A percentile compares a stretch with the other conserved stretches of the same genome.
These are phyloP conservation scores for Cantharis rustica DNA, from an alignment of 2,888 invertebrate genomes.

Conservation along the genomic window DNA sequence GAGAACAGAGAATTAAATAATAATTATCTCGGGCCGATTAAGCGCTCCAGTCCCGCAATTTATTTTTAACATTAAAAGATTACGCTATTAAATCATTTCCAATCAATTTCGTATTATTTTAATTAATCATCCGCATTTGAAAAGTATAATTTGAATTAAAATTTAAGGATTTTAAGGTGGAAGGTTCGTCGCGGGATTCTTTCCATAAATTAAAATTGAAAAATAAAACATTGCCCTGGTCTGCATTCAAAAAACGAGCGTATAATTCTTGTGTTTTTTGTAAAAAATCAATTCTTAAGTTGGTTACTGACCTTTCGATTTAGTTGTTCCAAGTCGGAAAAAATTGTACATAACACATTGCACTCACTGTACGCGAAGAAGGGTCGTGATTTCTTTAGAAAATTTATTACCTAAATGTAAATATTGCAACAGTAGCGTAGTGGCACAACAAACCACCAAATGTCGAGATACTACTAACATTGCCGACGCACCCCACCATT, in stretches of 20 bases:
- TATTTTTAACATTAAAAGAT: background rate
- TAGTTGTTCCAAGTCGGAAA: background rate
- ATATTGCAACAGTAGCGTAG: background rate
- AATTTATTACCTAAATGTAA: background rate
- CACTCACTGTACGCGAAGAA: background rate
- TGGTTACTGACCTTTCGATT: background rate
- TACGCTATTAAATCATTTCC: background rate
- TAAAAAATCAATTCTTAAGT: background rate
- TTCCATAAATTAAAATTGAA: background rate
- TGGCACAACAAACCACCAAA: slow-evolving; percentile 25
- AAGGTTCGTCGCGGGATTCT: background rate
- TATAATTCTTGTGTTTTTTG: background rate
- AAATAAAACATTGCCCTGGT: background rate
- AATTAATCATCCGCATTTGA: background rate
- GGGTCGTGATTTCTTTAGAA: background rate
- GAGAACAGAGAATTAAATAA: background rate
- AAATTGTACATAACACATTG: background rate
- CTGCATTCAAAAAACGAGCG: background rate
- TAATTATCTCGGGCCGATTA: background rate
- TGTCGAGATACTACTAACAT: slow-evolving; percentile 12
- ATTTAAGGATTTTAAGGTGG: background rate
- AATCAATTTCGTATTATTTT: background rate
- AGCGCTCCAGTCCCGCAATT: background rate
- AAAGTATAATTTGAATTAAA: background rate
- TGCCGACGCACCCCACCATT: slow-evolving; percentile 14